These are phyloP conservation scores for Pseudomyrmex gracilis DNA, from an alignment of 1,140 invertebrate genomes.

Conservation along the genomic window DNA sequence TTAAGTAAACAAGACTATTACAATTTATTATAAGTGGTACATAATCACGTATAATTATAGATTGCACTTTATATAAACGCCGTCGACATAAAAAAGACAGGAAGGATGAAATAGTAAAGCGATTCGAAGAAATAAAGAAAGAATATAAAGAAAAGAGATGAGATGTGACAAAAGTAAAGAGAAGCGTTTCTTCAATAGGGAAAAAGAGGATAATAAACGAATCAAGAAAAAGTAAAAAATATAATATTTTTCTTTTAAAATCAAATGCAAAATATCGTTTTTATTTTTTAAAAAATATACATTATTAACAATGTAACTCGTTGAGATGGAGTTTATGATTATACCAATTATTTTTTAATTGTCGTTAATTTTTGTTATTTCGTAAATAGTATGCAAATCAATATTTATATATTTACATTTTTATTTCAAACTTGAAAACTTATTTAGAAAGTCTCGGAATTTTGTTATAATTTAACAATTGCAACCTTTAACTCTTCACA, in stretches of 20 bases:
- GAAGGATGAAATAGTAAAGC: constrained; percentile 2
- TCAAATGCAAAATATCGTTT: too few relatives aligned
- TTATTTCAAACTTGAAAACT: neutral
- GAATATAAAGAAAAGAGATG: constrained; percentile 18
- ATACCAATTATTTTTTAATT: too few relatives aligned
- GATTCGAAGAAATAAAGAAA: constrained; percentile 41
- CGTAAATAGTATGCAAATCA: too few relatives aligned
- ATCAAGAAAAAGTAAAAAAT: too few relatives aligned
- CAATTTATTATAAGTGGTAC: too few relatives aligned
- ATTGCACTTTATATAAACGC: constrained; percentile 12
- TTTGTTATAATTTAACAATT: constrained; percentile 44
- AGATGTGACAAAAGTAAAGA: constrained; percentile 11
- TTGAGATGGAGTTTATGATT: too few relatives aligned
- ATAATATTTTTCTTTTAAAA: too few relatives aligned
- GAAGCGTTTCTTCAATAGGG: constrained; percentile 16
- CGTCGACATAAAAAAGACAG: neutral
- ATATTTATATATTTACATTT: neutral
- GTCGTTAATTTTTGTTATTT: too few relatives aligned
- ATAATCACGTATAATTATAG: neutral
- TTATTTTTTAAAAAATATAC: too few relatives aligned
- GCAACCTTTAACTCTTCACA: constrained; percentile 29
- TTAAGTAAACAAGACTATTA: too few relatives aligned
- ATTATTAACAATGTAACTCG: too few relatives aligned
- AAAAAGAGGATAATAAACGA: constrained; percentile 42
- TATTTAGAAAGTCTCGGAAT: neutral